phyloP scores from a whole-genome alignment of 2,113 vertebrate genomes.

The Anguilla japonica region DNA sequence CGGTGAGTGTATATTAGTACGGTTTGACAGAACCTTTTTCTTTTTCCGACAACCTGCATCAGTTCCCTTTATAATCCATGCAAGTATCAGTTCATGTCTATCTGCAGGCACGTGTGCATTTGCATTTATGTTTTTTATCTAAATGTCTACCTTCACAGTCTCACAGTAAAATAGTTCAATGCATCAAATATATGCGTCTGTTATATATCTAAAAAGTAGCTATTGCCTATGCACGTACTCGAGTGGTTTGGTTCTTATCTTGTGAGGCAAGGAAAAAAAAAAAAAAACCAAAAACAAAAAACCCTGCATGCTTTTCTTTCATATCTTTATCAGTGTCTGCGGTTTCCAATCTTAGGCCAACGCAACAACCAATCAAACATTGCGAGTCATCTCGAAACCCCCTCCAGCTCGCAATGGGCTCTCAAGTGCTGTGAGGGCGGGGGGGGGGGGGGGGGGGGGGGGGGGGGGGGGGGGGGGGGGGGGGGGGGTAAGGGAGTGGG shows the following conservation, averaged over 20 bases:
- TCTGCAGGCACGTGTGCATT: background rate
- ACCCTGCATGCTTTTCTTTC: background rate
- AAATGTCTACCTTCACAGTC: constrained; percentile 5
- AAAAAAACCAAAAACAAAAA: no score
- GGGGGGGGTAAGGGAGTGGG: no score
- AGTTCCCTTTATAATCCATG: background rate
- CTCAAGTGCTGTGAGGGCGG: no score
- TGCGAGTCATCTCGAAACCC: background rate
- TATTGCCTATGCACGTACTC: background rate
- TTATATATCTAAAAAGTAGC: background rate
- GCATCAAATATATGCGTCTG: background rate
- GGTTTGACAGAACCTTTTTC: background rate
- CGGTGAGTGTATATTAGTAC: constrained; percentile 21
- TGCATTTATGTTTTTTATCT: constrained; percentile 37
- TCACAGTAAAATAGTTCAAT: background rate
- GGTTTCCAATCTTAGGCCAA: background rate
- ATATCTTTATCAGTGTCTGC: background rate
- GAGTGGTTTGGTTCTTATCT: background rate
- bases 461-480: no score
- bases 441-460: no score
- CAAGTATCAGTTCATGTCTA: background rate
- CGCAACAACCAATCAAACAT: background rate
- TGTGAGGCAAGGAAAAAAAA: background rate
- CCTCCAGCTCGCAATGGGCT: background rate
- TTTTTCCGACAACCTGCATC: background rate